phyloP scores from a whole-genome alignment of 2,888 invertebrate species.

The Eretmocerus hayati region DNA sequence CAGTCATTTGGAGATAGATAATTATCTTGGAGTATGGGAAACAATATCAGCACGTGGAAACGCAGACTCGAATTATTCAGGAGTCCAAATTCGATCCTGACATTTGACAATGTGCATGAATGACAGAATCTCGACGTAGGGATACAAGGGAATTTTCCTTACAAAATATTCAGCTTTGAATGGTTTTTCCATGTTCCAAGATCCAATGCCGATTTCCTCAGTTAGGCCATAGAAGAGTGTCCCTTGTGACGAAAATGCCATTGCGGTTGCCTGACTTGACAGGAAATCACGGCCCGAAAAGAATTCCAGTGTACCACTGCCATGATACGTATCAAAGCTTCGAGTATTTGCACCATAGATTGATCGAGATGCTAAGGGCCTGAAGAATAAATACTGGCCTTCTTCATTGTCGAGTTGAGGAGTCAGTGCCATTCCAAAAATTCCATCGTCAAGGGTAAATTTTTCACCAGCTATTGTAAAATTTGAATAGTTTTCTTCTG shows the following conservation, averaged over 20 bases:
- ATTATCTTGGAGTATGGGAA: too few species aligned
- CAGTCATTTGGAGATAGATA: too few species aligned
- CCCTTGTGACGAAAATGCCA: slow-evolving; percentile 27
- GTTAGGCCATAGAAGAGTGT: slow-evolving; percentile 42
- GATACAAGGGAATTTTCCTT: too few species aligned
- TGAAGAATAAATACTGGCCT: slow-evolving; percentile 23
- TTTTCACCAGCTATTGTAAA: slow-evolving; percentile 47
- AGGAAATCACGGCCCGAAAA: slow-evolving; percentile 6
- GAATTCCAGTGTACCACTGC: not conserved
- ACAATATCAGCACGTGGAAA: too few species aligned
- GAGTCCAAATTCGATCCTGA: too few species aligned
- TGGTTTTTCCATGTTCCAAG: slow-evolving; percentile 33
- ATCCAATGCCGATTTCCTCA: slow-evolving; percentile 38
- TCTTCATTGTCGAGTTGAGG: slow-evolving; percentile 32
- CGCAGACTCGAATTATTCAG: too few species aligned
- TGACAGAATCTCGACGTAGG: too few species aligned
- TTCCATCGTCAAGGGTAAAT: slow-evolving; percentile 62
- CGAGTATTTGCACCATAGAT: slow-evolving; percentile 15
- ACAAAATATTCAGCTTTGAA: not conserved
- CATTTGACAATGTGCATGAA: too few species aligned
- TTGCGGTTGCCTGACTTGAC: slow-evolving; percentile 21
- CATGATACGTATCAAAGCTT: slow-evolving; percentile 6
- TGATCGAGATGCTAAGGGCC: slow-evolving; percentile 29
- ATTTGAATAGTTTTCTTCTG: slow-evolving; percentile 8
- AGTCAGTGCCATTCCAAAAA: slow-evolving; percentile 59